Evolutionary conservation across 1,140 invertebrate species (phyloP).

Genomic region (Aphelinus atriplicis): DNA sequence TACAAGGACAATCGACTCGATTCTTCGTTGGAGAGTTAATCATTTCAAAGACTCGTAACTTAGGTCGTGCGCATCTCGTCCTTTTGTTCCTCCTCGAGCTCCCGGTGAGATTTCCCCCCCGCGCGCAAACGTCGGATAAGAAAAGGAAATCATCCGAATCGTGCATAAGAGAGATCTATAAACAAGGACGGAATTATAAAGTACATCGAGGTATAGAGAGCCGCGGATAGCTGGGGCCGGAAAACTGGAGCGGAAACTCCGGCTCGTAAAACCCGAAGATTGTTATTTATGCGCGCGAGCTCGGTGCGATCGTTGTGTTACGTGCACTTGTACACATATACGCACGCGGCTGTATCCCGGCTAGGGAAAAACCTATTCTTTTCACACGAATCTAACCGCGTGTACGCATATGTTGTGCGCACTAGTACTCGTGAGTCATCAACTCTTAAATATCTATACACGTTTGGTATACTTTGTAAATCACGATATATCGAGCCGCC

Average conservation of each 20-base stretch:
- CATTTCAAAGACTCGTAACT: not conserved
- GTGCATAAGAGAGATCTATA: not conserved
- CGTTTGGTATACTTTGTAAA: conserved; percentile 3
- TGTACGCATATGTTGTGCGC: not conserved
- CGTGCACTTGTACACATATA: not conserved
- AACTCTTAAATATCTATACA: no score
- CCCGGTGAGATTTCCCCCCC: not conserved
- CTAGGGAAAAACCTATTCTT: not conserved
- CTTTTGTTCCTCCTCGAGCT: no score
- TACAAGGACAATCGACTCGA: no score
- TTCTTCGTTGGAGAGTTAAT: no score
- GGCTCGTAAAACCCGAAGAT: conserved; percentile 16
- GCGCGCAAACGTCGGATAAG: not conserved
- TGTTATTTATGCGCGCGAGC: not conserved
- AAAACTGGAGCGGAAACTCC: conserved; percentile 24
- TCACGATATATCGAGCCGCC: conserved; percentile 5
- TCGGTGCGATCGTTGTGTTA: not conserved
- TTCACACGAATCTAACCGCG: not conserved
- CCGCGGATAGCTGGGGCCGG: not conserved
- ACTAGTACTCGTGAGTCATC: no score
- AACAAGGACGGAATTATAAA: conserved; percentile 6
- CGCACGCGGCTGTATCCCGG: not conserved
- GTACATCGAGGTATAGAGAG: not conserved
- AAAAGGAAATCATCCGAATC: not conserved
- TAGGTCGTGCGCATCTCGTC: not conserved